Evolutionary conservation across 2,888 invertebrate species (phyloP).

Genomic region (Cyclophora albipunctata): DNA sequence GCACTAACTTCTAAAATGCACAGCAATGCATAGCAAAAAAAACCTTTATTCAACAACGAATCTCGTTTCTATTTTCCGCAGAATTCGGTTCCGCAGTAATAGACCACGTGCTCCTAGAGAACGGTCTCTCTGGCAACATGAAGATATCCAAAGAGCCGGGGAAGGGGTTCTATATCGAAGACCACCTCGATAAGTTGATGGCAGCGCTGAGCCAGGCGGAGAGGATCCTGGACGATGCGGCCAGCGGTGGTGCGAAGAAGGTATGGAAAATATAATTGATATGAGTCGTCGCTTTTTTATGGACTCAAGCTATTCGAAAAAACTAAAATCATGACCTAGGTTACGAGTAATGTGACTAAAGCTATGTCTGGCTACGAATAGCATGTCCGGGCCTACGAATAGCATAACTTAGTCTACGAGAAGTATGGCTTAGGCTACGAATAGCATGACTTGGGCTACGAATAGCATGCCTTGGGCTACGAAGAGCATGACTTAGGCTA

Average conservation of each 20-base stretch:
- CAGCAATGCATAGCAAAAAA: no score
- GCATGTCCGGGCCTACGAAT: no score
- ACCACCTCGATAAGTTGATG: slow-evolving; percentile 77
- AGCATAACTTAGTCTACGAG: no score
- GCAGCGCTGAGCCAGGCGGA: slow-evolving; percentile 82
- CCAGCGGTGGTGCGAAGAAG: slow-evolving; percentile 74
- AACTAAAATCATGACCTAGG: neutral
- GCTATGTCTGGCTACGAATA: no score
- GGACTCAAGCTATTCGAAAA: no score
- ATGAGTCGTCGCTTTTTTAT: no score
- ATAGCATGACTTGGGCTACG: no score
- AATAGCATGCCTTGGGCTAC: no score
- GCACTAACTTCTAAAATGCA: no score
- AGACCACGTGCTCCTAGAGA: slow-evolving; percentile 88
- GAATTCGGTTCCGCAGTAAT: slow-evolving; percentile 94
- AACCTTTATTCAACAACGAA: no score
- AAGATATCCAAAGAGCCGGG: slow-evolving; percentile 48
- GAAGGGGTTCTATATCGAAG: slow-evolving; percentile 79
- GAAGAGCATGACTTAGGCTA: no score
- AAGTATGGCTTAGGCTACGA: no score
- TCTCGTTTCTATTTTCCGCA: slow-evolving; percentile 26
- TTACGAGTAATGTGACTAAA: neutral
- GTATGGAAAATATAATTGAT: slow-evolving; percentile 37
- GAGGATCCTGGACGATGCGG: slow-evolving; percentile 75
- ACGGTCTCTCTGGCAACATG: slow-evolving; percentile 78